A percentile compares a stretch with the other conserved stretches of the same genome.
Conservation (phyloP, 2,888 invertebrate genomes). For the Sturmia bella region DNA sequence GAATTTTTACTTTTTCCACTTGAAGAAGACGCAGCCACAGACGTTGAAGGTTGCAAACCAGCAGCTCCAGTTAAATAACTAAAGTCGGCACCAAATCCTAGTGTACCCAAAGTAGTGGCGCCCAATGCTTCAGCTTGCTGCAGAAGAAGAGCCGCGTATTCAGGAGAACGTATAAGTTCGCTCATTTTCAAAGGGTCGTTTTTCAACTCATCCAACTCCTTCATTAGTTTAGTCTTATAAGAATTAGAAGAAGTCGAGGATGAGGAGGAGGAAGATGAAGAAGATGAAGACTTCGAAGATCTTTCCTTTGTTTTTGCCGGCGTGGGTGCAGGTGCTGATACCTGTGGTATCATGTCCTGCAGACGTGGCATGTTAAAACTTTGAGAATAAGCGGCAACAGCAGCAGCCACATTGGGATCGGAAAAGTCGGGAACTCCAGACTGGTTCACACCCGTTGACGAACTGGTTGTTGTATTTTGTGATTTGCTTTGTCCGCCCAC, state of each 20-base stretch:
- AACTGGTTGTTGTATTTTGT: slow-evolving; percentile 58
- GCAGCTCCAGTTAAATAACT: slow-evolving; percentile 78
- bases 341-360: slow-evolving; percentile 67
- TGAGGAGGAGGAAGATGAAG: slow-evolving; percentile 77
- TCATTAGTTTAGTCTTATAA: slow-evolving; percentile 81
- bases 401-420: slow-evolving; percentile 78
- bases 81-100: slow-evolving; percentile 80
- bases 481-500: slow-evolving; percentile 77
- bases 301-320: slow-evolving; percentile 77
- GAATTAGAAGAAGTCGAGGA: slow-evolving; percentile 79
- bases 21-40: slow-evolving; percentile 61
- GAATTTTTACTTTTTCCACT: slow-evolving; percentile 68
- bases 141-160: slow-evolving; percentile 80
- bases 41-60: slow-evolving; percentile 54
- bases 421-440: slow-evolving; percentile 70
- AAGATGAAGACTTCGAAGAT: slow-evolving; percentile 77
- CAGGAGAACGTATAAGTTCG: slow-evolving; percentile 81
- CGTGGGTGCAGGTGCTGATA: slow-evolving; percentile 57
- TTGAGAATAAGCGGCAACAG: slow-evolving; percentile 78
- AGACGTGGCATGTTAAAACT: slow-evolving; percentile 77
- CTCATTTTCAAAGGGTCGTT: slow-evolving; percentile 82
- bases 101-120: slow-evolving; percentile 80
- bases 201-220: slow-evolving; percentile 81
- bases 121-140: slow-evolving; percentile 82
- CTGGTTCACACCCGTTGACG: slow-evolving; percentile 48